Evolutionary conservation across 2,113 vertebrate species (phyloP).

Genomic region (Raja brachyura): DNA sequence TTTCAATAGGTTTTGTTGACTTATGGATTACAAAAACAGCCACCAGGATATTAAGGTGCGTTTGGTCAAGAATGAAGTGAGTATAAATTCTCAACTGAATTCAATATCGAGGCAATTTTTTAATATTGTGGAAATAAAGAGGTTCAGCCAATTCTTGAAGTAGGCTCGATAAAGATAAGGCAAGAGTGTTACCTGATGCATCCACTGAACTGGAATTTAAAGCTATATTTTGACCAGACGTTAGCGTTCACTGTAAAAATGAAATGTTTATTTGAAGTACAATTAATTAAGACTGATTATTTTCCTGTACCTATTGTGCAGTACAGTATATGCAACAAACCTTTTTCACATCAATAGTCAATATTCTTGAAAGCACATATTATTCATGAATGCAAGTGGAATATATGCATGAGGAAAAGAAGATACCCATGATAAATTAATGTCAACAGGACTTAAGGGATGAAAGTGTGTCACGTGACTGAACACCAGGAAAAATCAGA

Average conservation of each 20-base stretch:
- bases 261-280: background rate
- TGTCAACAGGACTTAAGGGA: background rate
- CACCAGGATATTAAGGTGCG: background rate
- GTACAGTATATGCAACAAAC: background rate
- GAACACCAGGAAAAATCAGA: background rate
- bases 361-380: background rate
- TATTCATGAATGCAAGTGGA: constrained; percentile 2
- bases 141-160: background rate
- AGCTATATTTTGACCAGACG: background rate
- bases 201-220: background rate
- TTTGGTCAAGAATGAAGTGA: background rate
- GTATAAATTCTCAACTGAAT: background rate
- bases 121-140: background rate
- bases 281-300: background rate
- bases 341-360: background rate
- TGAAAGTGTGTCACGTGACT: background rate
- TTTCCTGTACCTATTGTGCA: background rate
- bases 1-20: background rate
- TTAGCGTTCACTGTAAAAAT: background rate
- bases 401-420: background rate
- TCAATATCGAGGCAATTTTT: background rate
- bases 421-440: background rate
- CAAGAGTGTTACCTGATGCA: background rate
- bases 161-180: background rate
- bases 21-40: background rate